Evolutionary conservation across 2,888 invertebrate genomes (phyloP).

Genomic region (Hymenopus coronatus): DNA sequence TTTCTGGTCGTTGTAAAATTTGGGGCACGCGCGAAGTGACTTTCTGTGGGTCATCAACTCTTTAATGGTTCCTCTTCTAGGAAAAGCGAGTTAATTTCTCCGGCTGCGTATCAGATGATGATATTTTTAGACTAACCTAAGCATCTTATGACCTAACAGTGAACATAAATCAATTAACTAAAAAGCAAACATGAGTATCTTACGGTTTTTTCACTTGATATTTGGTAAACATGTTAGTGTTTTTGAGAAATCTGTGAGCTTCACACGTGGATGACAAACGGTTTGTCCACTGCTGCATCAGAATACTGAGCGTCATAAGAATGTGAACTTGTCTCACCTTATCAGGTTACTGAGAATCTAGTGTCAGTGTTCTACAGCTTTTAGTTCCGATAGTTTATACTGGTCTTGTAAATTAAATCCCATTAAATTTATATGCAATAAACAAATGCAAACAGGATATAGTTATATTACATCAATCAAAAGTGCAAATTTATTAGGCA

Average conservation of each 20-base stretch:
- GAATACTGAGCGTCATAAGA: too few relatives aligned
- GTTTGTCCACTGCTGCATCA: too few relatives aligned
- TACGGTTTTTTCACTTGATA: neutral
- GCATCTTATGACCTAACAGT: neutral
- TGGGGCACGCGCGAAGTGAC: neutral
- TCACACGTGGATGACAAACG: too few relatives aligned
- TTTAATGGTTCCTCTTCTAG: neutral
- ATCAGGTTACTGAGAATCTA: too few relatives aligned
- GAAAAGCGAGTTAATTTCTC: neutral
- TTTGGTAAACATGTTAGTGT: neutral
- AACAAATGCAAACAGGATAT: too few relatives aligned
- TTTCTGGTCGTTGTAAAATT: neutral
- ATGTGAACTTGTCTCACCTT: too few relatives aligned
- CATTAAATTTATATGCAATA: too few relatives aligned
- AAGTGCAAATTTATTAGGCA: too few relatives aligned
- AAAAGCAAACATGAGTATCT: neutral
- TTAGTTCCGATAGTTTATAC: too few relatives aligned
- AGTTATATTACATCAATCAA: too few relatives aligned
- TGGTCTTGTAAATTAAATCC: too few relatives aligned
- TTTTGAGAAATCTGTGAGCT: neutral
- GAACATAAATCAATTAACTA: neutral
- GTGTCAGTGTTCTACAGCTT: too few relatives aligned
- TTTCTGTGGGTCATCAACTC: neutral
- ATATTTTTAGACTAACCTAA: neutral
- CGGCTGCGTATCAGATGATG: neutral